Evolutionary conservation across 1,140 invertebrate genomes (phyloP).

Genomic region (Drosophila kanapiae): DNA sequence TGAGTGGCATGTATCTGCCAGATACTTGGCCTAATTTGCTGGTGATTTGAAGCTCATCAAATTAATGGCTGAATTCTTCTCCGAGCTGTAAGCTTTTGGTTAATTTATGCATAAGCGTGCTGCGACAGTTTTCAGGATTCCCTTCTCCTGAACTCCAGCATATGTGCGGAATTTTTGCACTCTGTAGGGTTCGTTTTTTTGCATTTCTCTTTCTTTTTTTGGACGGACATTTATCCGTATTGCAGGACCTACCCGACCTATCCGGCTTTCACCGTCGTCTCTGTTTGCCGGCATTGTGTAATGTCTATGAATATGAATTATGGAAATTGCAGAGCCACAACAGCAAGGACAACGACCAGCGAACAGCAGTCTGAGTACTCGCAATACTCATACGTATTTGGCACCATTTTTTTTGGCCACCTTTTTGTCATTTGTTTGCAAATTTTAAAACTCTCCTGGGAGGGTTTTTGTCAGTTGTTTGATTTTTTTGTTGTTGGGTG

Average conservation of each 20-base stretch:
- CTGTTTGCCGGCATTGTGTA: constrained; percentile 41
- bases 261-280: constrained; percentile 15
- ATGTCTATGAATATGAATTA: constrained; percentile 84
- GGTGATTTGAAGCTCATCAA: constrained; percentile 59
- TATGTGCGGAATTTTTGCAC: constrained; percentile 74
- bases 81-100: constrained; percentile 12
- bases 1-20: constrained; percentile 25
- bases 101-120: constrained; percentile 69
- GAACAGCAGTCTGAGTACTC: constrained; percentile 38
- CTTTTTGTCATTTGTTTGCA: constrained; percentile 38
- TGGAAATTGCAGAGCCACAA: constrained; percentile 77
- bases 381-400: constrained; percentile 46
- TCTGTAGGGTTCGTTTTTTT: constrained; percentile 53
- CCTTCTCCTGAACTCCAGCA: constrained; percentile 36
- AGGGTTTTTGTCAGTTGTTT: constrained; percentile 17
- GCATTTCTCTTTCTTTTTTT: constrained; percentile 26
- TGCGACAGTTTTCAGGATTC: constrained; percentile 31
- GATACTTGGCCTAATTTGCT: constrained; percentile 58
- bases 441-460: constrained; percentile 43
- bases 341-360: constrained; percentile 65
- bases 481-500: constrained; percentile 4
- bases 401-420: constrained; percentile 38
- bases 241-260: constrained; percentile 49
- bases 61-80: constrained; percentile 46
- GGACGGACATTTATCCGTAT: constrained; percentile 75